phyloP scores from a whole-genome alignment of 2,797 vertebrate species.

The Tenualosa ilisha region DNA sequence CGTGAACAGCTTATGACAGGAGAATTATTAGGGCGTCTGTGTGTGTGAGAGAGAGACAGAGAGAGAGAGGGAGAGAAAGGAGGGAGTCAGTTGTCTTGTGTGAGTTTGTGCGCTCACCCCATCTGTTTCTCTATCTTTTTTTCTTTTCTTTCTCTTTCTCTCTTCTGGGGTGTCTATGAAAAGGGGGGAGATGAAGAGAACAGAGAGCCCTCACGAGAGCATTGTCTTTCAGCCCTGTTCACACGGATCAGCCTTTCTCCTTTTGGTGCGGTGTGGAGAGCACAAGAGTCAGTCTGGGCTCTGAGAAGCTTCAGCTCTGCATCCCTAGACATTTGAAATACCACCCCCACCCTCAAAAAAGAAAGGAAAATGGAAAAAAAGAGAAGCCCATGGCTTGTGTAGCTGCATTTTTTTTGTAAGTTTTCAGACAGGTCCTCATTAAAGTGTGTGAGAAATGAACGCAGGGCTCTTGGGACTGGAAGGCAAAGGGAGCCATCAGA shows the following conservation, averaged over 20 bases:
- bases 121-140: background rate
- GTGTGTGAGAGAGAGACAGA: background rate
- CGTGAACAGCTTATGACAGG: background rate
- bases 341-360: background rate
- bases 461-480: background rate
- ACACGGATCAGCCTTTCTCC: background rate
- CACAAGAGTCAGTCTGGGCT: background rate
- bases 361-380: background rate
- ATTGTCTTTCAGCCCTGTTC: slow-evolving; percentile 3
- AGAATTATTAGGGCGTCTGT: background rate
- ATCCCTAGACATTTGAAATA: background rate
- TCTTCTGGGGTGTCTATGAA: background rate
- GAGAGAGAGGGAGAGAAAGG: slow-evolving; percentile 6
- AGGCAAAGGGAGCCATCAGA: background rate
- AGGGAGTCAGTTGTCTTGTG: slow-evolving; percentile 19
- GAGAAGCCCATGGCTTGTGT: background rate
- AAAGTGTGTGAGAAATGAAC: background rate
- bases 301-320: slow-evolving; percentile 8
- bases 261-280: slow-evolving; percentile 8
- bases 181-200: background rate
- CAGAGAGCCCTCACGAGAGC: background rate
- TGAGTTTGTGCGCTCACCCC: background rate
- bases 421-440: background rate
- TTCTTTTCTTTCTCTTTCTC: background rate
- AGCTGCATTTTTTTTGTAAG: background rate